Evolutionary conservation across 2,113 vertebrate species (phyloP), one percentile per base, ranked within the genome.

Genomic region (Empidonax traillii): DNA sequence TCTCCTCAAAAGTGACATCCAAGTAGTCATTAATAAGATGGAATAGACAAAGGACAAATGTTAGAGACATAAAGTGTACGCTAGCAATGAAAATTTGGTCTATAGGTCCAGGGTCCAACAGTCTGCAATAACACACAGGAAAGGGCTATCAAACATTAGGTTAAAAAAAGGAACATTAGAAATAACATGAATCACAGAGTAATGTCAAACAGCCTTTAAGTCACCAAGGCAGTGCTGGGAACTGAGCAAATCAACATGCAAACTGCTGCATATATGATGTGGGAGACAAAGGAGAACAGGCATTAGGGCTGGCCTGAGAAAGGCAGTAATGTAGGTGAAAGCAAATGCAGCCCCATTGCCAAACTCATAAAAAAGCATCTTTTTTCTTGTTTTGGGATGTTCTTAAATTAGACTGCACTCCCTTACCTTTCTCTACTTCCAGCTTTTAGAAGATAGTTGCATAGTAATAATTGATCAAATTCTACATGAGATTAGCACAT

Each of bases 101-200:
- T 22, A 19, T 2, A 86, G 44, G 76, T 71, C 59, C 11, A 2
- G 28, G 39, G 37, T 75, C 27, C 41, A 58, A 31, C 8, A 47
- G 58, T 31, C 79, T 90, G 49, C 47, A 85, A 23, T 14, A 72
- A 33, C 49, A 47, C 30, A 43, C 2, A 33, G 84, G 73, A 93
- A 92, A 75, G 20, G n/a, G 23, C 56, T 81, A 71, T 59, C 66
- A 83, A 93, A 72, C 47, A 71, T 18, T 16, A 59, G 35, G 66
- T 58, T 93, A 39, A 80, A 87, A 84, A 74, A 75, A 53, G 56
- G 49, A 95, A 74, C 67, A 43, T 82, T 73, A 78, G 65, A 86
- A 92, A 72, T 72, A 90, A 76, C 61, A 93, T n/a, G 82, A 96
- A 93, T 78, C 89, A 69, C 52, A 91, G 75, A 59, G 63, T 44